Evolutionary conservation across 2,888 invertebrate species (phyloP), one percentile per base, ranked within the genome.

Genomic region (Germaria angustata): DNA sequence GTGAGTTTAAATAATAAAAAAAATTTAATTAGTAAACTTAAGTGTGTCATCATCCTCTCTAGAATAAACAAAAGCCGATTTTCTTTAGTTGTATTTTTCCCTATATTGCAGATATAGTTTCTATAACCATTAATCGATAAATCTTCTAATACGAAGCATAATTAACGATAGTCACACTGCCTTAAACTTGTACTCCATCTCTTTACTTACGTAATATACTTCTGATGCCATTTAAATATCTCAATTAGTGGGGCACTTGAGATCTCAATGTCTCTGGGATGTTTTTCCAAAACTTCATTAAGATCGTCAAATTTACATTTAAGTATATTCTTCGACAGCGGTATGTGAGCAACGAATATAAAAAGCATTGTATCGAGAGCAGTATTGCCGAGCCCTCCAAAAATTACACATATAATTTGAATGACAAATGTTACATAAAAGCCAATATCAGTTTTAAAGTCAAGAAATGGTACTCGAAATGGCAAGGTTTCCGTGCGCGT

Each of bases 191-290:
- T n/a, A n/a, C n/a, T n/a, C n/a, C n/a, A n/a, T n/a, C n/a, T n/a
- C n/a, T n/a, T n/a, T n/a, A n/a, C 80, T 76, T 17, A 81, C 80
- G 6, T 2, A 9, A 34, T 44, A 20, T 76, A 76, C 7, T 76
- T 76, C n/a, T 81, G 76, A 57, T 76, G 80, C 80, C 80, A 81
- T 20, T 44, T 32, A 13, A 71, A 61, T 17, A 81, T 81, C 11
- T 81, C 80, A 8, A 34, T 49, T n/a, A 81, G 34, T 0, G 51
- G 24, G 0, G 4, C 41, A 0, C 7, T 41, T 2, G 66, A 36
- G 28, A 71, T 76, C 15, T 17, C 20, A 7, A 11, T 2, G 66
- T 71, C 24, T 17, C 11, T 36, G 0, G 65, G 49, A 17, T 59
- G 3, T 9, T 2, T 4, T 3, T 46, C 20, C 22, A 80, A 17